These are phyloP conservation scores for Ochropleura plecta DNA, from an alignment of 2,888 invertebrate species.

Conservation along the genomic window DNA sequence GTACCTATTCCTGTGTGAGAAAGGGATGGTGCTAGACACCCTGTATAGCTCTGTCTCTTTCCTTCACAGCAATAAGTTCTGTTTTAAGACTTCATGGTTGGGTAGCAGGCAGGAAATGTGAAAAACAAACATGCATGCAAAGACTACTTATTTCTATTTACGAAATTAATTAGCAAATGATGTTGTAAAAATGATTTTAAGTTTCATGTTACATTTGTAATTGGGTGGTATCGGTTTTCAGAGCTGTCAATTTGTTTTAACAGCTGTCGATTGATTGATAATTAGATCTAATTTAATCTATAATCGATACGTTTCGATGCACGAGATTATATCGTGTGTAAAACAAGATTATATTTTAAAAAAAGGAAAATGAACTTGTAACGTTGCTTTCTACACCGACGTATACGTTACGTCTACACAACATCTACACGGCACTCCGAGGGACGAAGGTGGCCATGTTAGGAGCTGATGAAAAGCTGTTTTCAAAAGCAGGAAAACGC, in stretches of 20 bases:
- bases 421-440: not conserved
- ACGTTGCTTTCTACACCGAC: not conserved
- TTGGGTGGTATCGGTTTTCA: slow-evolving; percentile 1
- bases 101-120: too few species aligned
- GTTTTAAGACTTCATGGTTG: too few species aligned
- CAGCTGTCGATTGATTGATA: slow-evolving; percentile 4
- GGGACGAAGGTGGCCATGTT: not conserved
- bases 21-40: too few species aligned
- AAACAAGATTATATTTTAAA: not conserved
- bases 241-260: slow-evolving; percentile 8
- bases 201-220: slow-evolving; percentile 9
- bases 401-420: not conserved
- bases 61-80: too few species aligned
- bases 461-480: too few species aligned
- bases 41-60: too few species aligned
- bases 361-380: not conserved
- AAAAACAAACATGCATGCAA: not conserved
- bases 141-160: not conserved
- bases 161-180: not conserved
- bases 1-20: too few species aligned
- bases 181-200: not conserved
- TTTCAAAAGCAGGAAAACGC: too few species aligned
- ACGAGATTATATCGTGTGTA: not conserved
- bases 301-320: not conserved
- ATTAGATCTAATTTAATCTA: not conserved